These are phyloP conservation scores for Condylostylus longicornis DNA, from an alignment of 1,140 invertebrate genomes.

Conservation along the genomic window DNA sequence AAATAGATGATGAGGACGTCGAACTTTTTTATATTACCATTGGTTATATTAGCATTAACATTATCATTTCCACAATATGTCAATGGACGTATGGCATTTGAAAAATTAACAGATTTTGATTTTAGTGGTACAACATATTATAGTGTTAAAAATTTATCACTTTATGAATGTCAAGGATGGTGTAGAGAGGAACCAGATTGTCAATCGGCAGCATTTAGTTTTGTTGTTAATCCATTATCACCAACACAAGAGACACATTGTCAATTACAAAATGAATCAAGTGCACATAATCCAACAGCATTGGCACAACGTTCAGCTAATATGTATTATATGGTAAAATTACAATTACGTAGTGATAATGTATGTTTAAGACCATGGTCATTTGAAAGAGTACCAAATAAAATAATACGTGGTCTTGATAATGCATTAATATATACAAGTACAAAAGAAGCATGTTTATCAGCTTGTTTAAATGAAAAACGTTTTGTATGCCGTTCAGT, in stretches of 20 bases:
- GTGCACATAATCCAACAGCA: conserved; percentile 70
- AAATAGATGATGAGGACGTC: too few species aligned
- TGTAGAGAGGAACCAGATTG: conserved; percentile 82
- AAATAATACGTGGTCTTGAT: conserved; percentile 75
- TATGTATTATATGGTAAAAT: conserved; percentile 90
- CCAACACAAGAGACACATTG: conserved; percentile 85
- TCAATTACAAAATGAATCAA: conserved; percentile 81
- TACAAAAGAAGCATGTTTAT: conserved; percentile 83
- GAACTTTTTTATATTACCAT: too few species aligned
- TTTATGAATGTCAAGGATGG: conserved; percentile 91
- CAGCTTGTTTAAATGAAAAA: conserved; percentile 81
- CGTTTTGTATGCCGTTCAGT: conserved; percentile 81
- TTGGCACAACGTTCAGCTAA: conserved; percentile 68
- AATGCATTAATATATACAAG: conserved; percentile 85
- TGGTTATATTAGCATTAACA: too few species aligned
- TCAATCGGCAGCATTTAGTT: conserved; percentile 79
- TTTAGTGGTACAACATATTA: conserved; percentile 83
- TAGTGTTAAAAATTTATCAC: conserved; percentile 76
- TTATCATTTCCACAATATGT: neutral
- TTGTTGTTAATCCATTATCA: conserved; percentile 78
- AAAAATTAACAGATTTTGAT: conserved; percentile 83
- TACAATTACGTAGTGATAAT: conserved; percentile 79
- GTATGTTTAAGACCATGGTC: conserved; percentile 82
- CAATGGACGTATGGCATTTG: conserved; percentile 67
- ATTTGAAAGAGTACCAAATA: conserved; percentile 84